Base-by-base conservation (phyloP, 2,113 vertebrate species). In the Tragelaphus buxtoni region DNA sequence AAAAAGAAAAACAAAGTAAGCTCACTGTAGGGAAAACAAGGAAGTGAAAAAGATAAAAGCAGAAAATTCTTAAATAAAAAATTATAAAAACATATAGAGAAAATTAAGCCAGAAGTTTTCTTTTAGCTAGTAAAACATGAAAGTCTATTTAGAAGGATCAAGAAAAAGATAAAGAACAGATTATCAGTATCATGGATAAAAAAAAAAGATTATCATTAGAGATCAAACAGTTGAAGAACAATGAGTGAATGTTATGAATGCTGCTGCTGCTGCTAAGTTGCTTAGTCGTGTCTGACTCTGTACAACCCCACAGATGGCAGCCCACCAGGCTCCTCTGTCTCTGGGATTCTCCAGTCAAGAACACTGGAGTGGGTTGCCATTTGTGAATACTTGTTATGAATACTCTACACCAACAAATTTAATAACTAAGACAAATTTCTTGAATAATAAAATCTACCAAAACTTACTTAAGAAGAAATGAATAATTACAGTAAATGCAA, bases 271-370 rank as follows among this genome's bases (percentile, higher is more conserved):
- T 63, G 30, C 30, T 63, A n/a, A 63, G 61, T 63, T 17, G 16
- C 32, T 63, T 63, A 18, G 61, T n/a, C 7, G 0, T 63, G 32
- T 18, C 61, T 30, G 7, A 63, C 0, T 63, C 30, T 32, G 60
- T 63, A 30, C 0, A 0, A n/a, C 16, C 30, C 1, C 61, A n/a
- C 1, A n/a, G 61, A 18, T 2, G 7, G 61, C 32, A n/a, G 61
- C 16, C 61, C 32, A n/a, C 61, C 32, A 17, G 61, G 7, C 61
- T 63, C 61, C 30, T n/a, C 61, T 7, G 1, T 63, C 30, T 32
- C 61, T 63, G 61, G 14, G 30, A 63, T 63, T n/a, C 14, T 4
- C 61, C 3, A 63, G 61, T 30, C 30, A 63, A n/a, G 30, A 63
- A n/a, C 30, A n/a, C 30, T 28, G 26, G 3, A 63, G 30, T n/a